Percentiles rank a stretch among this genome's conserved stretches.
Evolutionary conservation across 2,113 vertebrate genomes (phyloP).

Genomic region (Tylochromis polylepis): DNA sequence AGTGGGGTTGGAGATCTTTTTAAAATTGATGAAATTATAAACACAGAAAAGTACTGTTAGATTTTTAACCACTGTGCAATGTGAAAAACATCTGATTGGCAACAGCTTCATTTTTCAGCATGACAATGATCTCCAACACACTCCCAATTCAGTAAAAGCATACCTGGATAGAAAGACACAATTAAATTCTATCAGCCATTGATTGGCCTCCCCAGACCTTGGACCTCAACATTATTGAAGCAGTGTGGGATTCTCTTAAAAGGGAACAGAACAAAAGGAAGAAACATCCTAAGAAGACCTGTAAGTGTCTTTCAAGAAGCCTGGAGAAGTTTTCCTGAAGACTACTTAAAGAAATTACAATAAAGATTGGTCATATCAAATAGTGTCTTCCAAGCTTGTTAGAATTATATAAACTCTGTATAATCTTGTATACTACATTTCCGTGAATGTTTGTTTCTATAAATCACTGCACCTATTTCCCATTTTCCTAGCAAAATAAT

Average conservation of each 20-base stretch:
- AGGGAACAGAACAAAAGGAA: not conserved
- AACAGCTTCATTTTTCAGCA: not conserved
- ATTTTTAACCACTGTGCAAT: not conserved
- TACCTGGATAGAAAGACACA: not conserved
- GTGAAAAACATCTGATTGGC: not conserved
- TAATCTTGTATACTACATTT: fast-evolving
- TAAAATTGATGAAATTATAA: fast-evolving
- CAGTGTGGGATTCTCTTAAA: fast-evolving
- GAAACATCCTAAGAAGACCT: not conserved
- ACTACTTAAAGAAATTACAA: fast-evolving
- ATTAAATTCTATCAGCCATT: not conserved
- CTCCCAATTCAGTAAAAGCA: not conserved
- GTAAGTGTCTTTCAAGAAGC: not conserved
- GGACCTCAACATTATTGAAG: not conserved
- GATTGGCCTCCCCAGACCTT: not conserved
- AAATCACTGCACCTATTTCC: not conserved
- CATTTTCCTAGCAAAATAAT: not conserved
- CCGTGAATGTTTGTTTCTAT: fast-evolving
- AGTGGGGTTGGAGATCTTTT: fast-evolving
- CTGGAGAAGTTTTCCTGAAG: not conserved
- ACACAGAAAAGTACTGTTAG: not conserved
- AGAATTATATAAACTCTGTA: fast-evolving
- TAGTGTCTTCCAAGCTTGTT: not conserved
- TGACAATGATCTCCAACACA: not conserved
- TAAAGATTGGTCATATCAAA: not conserved